These are phyloP conservation scores for Pogonocherus hispidulus DNA, from an alignment of 2,888 invertebrate genomes.

Conservation along the genomic window DNA sequence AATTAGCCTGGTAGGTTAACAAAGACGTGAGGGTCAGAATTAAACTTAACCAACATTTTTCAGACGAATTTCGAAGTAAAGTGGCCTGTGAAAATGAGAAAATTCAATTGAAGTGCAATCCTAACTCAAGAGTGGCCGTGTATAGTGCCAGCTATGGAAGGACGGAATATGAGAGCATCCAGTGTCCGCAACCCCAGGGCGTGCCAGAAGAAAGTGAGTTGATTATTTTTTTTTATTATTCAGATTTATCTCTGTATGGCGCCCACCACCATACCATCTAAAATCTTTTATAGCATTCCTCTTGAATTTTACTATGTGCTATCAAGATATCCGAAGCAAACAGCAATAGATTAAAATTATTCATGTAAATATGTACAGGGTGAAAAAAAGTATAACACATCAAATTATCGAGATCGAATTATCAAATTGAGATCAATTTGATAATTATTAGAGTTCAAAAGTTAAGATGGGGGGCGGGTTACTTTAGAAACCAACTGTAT, in stretches of 20 bases:
- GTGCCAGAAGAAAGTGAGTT: slow-evolving; percentile 90
- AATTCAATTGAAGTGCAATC: slow-evolving; percentile 89
- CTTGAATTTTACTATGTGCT: not conserved
- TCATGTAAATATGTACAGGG: too few relatives aligned
- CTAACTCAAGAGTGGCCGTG: slow-evolving; percentile 89
- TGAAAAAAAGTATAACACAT: too few relatives aligned
- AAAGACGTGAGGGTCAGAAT: slow-evolving; percentile 35
- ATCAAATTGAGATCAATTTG: too few relatives aligned
- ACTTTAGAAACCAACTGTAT: too few relatives aligned
- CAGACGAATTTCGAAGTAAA: slow-evolving; percentile 95
- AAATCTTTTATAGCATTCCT: not conserved
- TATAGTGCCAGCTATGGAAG: slow-evolving; percentile 94
- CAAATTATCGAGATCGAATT: too few relatives aligned
- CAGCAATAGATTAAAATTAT: not conserved
- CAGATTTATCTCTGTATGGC: slow-evolving; percentile 7
- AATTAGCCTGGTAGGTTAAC: slow-evolving; percentile 10
- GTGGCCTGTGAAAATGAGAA: slow-evolving; percentile 94
- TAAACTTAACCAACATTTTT: slow-evolving; percentile 43
- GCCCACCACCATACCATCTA: not conserved
- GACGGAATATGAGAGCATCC: slow-evolving; percentile 88
- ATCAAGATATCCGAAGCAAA: not conserved
- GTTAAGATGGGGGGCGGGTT: too few relatives aligned
- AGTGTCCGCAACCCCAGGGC: slow-evolving; percentile 88
- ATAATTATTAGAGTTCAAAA: too few relatives aligned
- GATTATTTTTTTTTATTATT: slow-evolving; percentile 35